Evolutionary conservation across 1,140 invertebrate species (phyloP).

Genomic region (Drosophila obscura): DNA sequence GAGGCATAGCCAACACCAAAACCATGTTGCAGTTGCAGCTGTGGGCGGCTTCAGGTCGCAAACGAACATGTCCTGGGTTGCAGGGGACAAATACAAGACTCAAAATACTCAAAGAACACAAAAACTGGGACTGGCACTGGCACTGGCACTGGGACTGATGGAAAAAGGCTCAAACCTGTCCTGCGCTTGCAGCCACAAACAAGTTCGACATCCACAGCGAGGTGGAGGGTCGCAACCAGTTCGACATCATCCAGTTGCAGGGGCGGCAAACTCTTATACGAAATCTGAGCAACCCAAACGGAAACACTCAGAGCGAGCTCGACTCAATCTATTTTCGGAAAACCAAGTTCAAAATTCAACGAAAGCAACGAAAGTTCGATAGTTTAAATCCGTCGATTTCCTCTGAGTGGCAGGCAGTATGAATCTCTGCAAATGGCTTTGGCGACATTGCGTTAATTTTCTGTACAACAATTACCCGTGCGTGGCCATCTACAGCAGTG

Average conservation of each 20-base stretch:
- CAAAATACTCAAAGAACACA: neutral
- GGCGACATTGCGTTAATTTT: slow-evolving; percentile 44
- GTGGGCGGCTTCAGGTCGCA: slow-evolving; percentile 48
- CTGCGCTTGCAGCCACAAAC: neutral
- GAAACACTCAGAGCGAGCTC: slow-evolving; percentile 5
- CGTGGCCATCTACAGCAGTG: slow-evolving; percentile 56
- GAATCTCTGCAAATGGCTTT: slow-evolving; percentile 57
- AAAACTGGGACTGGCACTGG: neutral
- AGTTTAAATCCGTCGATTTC: neutral
- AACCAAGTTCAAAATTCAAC: slow-evolving; percentile 13
- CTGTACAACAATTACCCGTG: slow-evolving; percentile 63
- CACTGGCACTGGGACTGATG: no score
- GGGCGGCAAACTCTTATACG: slow-evolving; percentile 27
- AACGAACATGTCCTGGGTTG: slow-evolving; percentile 13
- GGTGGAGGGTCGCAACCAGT: no score
- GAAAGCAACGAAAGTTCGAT: neutral
- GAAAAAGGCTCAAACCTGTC: slow-evolving; percentile 21
- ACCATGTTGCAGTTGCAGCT: slow-evolving; percentile 27
- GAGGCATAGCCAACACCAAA: neutral
- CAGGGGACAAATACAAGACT: slow-evolving; percentile 10
- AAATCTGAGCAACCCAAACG: slow-evolving; percentile 19
- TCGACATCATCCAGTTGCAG: neutral
- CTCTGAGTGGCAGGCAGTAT: slow-evolving; percentile 22
- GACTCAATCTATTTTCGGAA: slow-evolving; percentile 19
- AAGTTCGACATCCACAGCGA: slow-evolving; percentile 35